These are phyloP conservation scores for Hypolimnas misippus DNA, from an alignment of 2,888 invertebrate genomes.

Conservation along the genomic window DNA sequence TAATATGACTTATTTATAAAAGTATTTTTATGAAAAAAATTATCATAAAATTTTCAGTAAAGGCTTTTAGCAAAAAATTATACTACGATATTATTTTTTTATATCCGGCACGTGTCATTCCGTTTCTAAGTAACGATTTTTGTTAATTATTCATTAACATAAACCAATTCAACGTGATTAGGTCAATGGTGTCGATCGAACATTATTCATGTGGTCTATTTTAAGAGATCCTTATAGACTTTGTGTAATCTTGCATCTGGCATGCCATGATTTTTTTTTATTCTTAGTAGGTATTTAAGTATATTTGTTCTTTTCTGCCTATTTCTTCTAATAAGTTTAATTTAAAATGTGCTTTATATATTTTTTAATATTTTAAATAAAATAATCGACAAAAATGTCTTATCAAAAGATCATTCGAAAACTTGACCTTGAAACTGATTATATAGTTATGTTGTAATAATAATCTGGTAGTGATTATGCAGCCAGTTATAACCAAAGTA, in stretches of 20 bases:
- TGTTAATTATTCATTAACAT: slow-evolving; percentile 66
- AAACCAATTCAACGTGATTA: slow-evolving; percentile 66
- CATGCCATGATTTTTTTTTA: slow-evolving; percentile 5
- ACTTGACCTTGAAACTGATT: too few species aligned
- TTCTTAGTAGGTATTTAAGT: background rate
- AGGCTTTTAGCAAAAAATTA: too few species aligned
- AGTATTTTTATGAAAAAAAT: too few species aligned
- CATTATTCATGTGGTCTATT: slow-evolving; percentile 66
- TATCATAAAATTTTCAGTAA: too few species aligned
- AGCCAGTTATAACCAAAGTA: background rate
- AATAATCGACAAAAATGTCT: too few species aligned
- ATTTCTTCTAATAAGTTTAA: background rate
- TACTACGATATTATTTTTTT: too few species aligned
- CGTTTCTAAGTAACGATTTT: slow-evolving; percentile 48
- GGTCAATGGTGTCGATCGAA: slow-evolving; percentile 69
- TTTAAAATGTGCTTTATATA: too few species aligned
- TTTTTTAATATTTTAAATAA: too few species aligned
- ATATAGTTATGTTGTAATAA: background rate
- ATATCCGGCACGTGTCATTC: slow-evolving; percentile 28
- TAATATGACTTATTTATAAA: too few species aligned
- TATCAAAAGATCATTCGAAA: too few species aligned
- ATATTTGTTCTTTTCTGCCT: background rate
- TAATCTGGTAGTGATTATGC: background rate
- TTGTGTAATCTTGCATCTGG: slow-evolving; percentile 42
- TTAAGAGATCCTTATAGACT: slow-evolving; percentile 56